phyloP scores from a whole-genome alignment of 2,888 invertebrate species.

The Torymus texanus region DNA sequence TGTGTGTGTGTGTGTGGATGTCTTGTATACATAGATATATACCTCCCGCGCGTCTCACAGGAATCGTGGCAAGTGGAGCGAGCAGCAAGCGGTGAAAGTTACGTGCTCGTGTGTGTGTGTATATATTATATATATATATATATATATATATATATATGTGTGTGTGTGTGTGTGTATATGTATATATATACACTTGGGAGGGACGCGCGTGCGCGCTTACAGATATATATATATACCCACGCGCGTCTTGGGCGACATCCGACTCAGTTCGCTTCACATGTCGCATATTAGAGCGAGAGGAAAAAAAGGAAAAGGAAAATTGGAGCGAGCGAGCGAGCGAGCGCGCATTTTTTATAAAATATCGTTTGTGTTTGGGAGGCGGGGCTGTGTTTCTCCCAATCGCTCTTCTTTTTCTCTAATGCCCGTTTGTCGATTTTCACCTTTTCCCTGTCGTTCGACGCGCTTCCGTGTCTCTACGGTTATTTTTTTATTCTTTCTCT shows the following conservation, averaged over 20 bases:
- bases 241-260: constrained; percentile 40
- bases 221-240: background rate
- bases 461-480: background rate
- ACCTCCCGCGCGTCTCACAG: background rate
- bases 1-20: background rate
- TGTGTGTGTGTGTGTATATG: too few species aligned
- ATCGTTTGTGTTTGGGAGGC: background rate
- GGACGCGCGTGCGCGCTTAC: background rate
- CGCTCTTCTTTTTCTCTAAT: background rate
- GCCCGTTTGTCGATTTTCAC: background rate
- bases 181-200: background rate
- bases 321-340: background rate
- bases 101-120: background rate
- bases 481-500: too few species aligned
- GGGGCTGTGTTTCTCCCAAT: background rate
- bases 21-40: too few species aligned
- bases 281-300: constrained; percentile 31
- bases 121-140: too few species aligned
- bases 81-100: constrained; percentile 63
- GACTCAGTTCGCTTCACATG: constrained; percentile 58
- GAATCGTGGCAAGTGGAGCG: constrained; percentile 67
- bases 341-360: background rate
- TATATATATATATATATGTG: background rate
- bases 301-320: constrained; percentile 45
- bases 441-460: background rate